phyloP scores from a whole-genome alignment of 2,888 invertebrate species.

The Diachrysia chrysitis region DNA sequence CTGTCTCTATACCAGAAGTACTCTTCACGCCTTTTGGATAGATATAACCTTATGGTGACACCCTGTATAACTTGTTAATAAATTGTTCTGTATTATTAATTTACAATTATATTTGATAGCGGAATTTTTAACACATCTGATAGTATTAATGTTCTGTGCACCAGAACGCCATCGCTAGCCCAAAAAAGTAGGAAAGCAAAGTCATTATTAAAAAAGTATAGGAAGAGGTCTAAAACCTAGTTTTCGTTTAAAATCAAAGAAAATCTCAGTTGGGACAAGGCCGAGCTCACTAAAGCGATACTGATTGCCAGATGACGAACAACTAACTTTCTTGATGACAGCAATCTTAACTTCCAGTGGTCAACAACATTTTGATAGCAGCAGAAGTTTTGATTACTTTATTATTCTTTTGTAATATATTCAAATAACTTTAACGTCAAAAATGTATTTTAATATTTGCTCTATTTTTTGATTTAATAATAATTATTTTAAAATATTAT shows the following conservation, averaged over 20 bases:
- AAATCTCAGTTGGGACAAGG: constrained; percentile 25
- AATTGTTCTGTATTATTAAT: background rate
- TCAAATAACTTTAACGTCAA: background rate
- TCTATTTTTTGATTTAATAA: background rate
- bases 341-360: constrained; percentile 68
- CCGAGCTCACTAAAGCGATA: constrained; percentile 46
- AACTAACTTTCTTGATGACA: constrained; percentile 74
- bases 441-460: background rate
- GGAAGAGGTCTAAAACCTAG: background rate
- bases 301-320: constrained; percentile 67
- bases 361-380: constrained; percentile 61
- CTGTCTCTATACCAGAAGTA: no score
- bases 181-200: background rate
- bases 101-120: no score
- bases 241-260: background rate
- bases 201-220: background rate
- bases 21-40: no score
- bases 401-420: background rate
- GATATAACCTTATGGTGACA: no score
- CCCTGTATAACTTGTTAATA: no score
- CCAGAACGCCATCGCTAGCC: background rate
- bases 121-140: no score
- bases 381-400: background rate
- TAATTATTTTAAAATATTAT: background rate
- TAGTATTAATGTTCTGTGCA: no score